Percentiles rank a stretch among this genome's conserved stretches.
Conservation (phyloP, 1,140 invertebrate species). For the Apis laboriosa region DNA sequence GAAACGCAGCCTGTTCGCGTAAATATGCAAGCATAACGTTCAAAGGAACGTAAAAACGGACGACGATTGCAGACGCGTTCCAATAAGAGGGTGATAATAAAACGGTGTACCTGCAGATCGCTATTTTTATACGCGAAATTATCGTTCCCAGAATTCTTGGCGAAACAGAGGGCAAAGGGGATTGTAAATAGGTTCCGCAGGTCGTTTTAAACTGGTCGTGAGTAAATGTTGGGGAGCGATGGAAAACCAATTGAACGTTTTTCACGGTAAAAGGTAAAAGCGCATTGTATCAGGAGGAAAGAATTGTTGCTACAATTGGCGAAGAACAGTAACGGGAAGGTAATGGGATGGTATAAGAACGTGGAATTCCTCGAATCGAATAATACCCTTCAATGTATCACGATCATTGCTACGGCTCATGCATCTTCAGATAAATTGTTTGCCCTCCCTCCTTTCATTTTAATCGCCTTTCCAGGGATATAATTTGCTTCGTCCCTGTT, state of each 20-base stretch:
- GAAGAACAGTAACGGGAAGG: slow-evolving; percentile 23
- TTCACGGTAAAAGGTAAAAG: slow-evolving; percentile 62
- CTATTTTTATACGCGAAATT: slow-evolving; percentile 20
- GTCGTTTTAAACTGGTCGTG: slow-evolving; percentile 22
- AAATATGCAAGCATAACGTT: background rate
- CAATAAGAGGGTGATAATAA: slow-evolving; percentile 16
- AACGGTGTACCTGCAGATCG: background rate
- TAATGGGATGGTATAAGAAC: slow-evolving; percentile 44
- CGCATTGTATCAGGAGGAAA: slow-evolving; percentile 44
- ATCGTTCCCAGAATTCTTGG: slow-evolving; percentile 1
- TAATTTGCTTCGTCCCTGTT: background rate
- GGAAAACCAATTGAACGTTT: slow-evolving; percentile 60
- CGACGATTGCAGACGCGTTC: background rate
- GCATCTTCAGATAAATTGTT: background rate
- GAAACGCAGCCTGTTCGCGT: background rate
- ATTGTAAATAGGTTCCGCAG: background rate
- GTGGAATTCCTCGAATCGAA: slow-evolving; percentile 15
- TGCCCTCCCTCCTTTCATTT: background rate
- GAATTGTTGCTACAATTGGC: slow-evolving; percentile 47
- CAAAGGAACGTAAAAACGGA: slow-evolving; percentile 6
- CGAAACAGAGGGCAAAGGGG: background rate
- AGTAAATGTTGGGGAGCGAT: slow-evolving; percentile 52
- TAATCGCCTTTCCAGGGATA: background rate
- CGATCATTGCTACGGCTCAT: slow-evolving; percentile 4
- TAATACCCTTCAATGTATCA: slow-evolving; percentile 30